Evolutionary conservation across 2,888 invertebrate species (phyloP).

Genomic region (Sinodicranocentrus sp.): DNA sequence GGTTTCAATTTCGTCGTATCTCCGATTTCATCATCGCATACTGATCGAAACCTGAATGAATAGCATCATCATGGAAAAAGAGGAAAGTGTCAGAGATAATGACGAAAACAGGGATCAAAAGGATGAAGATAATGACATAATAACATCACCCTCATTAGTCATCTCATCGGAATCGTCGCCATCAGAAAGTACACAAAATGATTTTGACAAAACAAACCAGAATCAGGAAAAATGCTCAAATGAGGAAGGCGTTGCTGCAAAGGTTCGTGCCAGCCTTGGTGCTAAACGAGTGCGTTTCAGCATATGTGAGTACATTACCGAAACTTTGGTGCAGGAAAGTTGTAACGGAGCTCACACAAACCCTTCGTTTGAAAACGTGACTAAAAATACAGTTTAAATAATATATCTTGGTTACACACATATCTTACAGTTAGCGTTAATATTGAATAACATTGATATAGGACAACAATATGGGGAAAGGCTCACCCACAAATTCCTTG

Average conservation of each 20-base stretch:
- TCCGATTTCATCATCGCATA: no score
- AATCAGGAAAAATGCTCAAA: not conserved
- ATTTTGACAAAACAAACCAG: not conserved
- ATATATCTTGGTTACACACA: not conserved
- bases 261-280: not conserved
- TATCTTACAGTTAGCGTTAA: not conserved
- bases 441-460: not conserved
- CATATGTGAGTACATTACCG: slow-evolving; percentile 49
- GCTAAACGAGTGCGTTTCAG: slow-evolving; percentile 48
- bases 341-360: slow-evolving; percentile 35
- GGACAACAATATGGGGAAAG: slow-evolving; percentile 3
- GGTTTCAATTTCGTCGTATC: no score
- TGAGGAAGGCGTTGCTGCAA: not conserved
- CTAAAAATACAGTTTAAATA: not conserved
- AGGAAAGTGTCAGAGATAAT: not conserved
- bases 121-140: not conserved
- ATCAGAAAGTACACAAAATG: not conserved
- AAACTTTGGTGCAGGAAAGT: slow-evolving; percentile 31
- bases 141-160: slow-evolving; percentile 32
- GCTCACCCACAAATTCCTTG: not conserved
- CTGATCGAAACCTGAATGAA: no score
- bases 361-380: slow-evolving; percentile 42
- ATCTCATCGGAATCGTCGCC: slow-evolving; percentile 4
- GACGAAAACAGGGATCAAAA: not conserved
- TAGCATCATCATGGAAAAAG: not conserved